Conservation (phyloP, 1,140 invertebrate species). For the Antheraea mylitta region DNA sequence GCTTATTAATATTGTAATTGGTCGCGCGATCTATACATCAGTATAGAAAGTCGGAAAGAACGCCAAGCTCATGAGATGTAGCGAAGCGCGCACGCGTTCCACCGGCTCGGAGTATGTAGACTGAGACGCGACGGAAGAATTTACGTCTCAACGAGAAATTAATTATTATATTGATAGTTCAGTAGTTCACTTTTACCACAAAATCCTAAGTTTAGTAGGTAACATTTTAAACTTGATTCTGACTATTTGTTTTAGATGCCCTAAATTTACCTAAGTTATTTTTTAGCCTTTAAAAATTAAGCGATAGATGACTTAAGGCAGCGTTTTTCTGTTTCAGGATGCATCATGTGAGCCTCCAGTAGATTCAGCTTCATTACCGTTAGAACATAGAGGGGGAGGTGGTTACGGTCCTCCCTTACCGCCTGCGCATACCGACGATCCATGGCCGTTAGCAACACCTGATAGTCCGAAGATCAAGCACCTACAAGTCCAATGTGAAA, state of each 20-base stretch:
- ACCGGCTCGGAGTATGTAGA: slow-evolving; percentile 58
- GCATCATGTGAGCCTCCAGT: slow-evolving; percentile 86
- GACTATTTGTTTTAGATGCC: too few species aligned
- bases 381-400: slow-evolving; percentile 85
- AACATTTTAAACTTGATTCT: slow-evolving; percentile 13
- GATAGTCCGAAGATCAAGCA: slow-evolving; percentile 95
- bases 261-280: too few species aligned
- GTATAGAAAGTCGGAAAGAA: slow-evolving; percentile 76
- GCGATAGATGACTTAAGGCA: background rate
- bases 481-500: slow-evolving; percentile 96
- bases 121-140: slow-evolving; percentile 65
- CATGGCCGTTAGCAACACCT: slow-evolving; percentile 90
- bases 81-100: slow-evolving; percentile 40
- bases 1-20: slow-evolving; percentile 77
- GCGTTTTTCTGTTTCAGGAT: slow-evolving; percentile 79
- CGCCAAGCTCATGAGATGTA: slow-evolving; percentile 37
- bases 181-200: slow-evolving; percentile 12
- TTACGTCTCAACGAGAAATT: slow-evolving; percentile 26
- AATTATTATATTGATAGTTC: background rate
- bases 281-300: background rate
- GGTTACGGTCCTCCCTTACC: slow-evolving; percentile 86
- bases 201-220: slow-evolving; percentile 10
- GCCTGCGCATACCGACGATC: slow-evolving; percentile 82
- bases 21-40: slow-evolving; percentile 67
- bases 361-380: slow-evolving; percentile 87